Conservation (phyloP, 2,888 invertebrate genomes). For the Celastrina argiolus region DNA sequence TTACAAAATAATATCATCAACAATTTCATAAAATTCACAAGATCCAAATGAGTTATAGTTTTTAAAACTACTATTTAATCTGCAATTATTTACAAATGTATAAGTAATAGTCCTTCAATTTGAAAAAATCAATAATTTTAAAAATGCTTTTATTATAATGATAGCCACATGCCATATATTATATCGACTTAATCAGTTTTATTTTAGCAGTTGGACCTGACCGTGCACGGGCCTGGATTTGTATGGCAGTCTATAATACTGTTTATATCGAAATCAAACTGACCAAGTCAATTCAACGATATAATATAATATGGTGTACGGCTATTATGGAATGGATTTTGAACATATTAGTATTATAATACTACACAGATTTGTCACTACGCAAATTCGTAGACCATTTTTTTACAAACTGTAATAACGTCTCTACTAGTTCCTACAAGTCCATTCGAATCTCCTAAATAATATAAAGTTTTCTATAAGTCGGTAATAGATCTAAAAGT, state of each 20-base stretch:
- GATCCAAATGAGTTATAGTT: neutral
- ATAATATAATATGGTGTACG: no score
- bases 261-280: no score
- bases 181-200: no score
- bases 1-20: conserved; percentile 3
- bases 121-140: neutral
- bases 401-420: neutral
- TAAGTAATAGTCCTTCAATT: neutral
- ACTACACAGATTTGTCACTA: neutral
- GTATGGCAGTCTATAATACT: no score
- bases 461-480: neutral
- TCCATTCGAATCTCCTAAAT: conserved; percentile 1
- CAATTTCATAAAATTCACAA: conserved; percentile 3
- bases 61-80: neutral
- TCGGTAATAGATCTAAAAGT: neutral
- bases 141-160: conserved; percentile 6
- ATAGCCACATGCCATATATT: no score
- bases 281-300: no score
- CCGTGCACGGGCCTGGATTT: no score
- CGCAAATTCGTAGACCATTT: neutral
- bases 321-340: conserved; percentile 17
- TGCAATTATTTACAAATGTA: neutral
- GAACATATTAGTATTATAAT: neutral
- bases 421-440: neutral
- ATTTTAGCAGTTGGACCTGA: no score